A percentile compares a stretch with the other conserved stretches of the same genome.
Evolutionary conservation across 2,888 invertebrate genomes (phyloP).

Genomic region (Elgonia sp.): DNA sequence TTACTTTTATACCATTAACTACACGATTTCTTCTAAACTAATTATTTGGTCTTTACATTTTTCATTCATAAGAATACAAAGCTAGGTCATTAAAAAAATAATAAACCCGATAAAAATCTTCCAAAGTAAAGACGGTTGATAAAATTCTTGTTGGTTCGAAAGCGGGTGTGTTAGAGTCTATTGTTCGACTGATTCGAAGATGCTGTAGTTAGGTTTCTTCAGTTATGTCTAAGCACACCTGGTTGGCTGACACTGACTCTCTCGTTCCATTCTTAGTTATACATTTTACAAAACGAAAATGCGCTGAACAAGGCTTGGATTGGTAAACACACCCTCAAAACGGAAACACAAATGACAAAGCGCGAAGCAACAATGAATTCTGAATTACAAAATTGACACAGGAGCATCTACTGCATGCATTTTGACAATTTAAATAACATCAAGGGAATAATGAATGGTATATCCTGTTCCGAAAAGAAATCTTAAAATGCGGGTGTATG

Average conservation of each 20-base stretch:
- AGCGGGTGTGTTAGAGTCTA: constrained; percentile 63
- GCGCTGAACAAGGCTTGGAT: constrained; percentile 70
- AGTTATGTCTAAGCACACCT: constrained; percentile 81
- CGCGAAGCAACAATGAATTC: constrained; percentile 80
- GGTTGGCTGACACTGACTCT: constrained; percentile 82
- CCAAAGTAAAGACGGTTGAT: constrained; percentile 67
- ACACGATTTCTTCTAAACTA: no score
- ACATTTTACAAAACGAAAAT: constrained; percentile 77
- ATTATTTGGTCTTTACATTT: neutral
- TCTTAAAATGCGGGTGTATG: constrained; percentile 80
- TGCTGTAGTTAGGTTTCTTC: constrained; percentile 83
- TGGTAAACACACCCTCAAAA: constrained; percentile 82
- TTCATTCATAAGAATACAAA: constrained; percentile 20
- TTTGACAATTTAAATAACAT: constrained; percentile 77
- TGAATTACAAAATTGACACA: constrained; percentile 81
- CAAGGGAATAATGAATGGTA: constrained; percentile 63
- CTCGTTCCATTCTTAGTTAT: constrained; percentile 61
- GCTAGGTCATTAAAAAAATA: neutral
- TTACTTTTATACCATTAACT: no score
- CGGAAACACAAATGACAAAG: constrained; percentile 85
- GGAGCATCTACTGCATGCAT: constrained; percentile 69
- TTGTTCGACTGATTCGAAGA: constrained; percentile 83
- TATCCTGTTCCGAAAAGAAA: constrained; percentile 65
- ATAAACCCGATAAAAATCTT: constrained; percentile 3
- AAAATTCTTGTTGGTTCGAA: constrained; percentile 77